Percentiles rank a stretch among this genome's conserved stretches.
Evolutionary conservation across 1,140 invertebrate genomes (phyloP).

Genomic region (Drosophila watanabei): DNA sequence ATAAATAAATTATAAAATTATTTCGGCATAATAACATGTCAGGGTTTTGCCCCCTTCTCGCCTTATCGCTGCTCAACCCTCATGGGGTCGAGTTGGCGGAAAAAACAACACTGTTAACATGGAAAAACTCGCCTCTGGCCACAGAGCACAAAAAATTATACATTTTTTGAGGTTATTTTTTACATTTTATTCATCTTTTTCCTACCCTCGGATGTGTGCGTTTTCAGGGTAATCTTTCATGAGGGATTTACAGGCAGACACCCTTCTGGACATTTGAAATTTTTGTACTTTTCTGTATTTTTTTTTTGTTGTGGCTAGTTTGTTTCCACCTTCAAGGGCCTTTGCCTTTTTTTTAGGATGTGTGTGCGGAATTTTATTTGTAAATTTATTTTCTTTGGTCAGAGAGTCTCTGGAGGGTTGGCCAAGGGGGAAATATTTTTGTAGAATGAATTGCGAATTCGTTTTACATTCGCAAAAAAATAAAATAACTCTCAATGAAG

Average conservation of each 20-base stretch:
- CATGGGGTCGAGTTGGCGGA: conserved; percentile 38
- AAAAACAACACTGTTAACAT: conserved; percentile 63
- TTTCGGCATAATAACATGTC: conserved; percentile 80
- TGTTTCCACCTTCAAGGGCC: conserved; percentile 45
- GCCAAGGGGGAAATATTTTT: conserved; percentile 2
- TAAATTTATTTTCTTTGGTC: conserved; percentile 67
- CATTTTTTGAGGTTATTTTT: conserved; percentile 69
- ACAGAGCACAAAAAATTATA: conserved; percentile 55
- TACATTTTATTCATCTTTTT: conserved; percentile 75
- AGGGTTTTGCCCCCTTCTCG: conserved; percentile 43
- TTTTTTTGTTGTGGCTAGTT: conserved; percentile 33
- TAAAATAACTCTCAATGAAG: conserved; percentile 16
- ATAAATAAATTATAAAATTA: conserved; percentile 85
- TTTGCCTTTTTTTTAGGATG: conserved; percentile 4
- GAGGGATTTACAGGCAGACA: conserved; percentile 75
- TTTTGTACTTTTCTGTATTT: conserved; percentile 35
- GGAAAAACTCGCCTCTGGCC: conserved; percentile 41
- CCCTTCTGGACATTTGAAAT: conserved; percentile 55
- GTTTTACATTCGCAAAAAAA: conserved; percentile 37
- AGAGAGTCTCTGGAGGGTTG: conserved; percentile 34
- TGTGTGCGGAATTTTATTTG: conserved; percentile 64
- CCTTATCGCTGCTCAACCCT: conserved; percentile 16
- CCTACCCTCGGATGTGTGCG: conserved; percentile 45
- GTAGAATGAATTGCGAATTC: conserved; percentile 37
- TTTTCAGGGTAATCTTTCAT: conserved; percentile 72